Conservation (phyloP, 2,888 invertebrate species). For the Dicyrtomina minuta region DNA sequence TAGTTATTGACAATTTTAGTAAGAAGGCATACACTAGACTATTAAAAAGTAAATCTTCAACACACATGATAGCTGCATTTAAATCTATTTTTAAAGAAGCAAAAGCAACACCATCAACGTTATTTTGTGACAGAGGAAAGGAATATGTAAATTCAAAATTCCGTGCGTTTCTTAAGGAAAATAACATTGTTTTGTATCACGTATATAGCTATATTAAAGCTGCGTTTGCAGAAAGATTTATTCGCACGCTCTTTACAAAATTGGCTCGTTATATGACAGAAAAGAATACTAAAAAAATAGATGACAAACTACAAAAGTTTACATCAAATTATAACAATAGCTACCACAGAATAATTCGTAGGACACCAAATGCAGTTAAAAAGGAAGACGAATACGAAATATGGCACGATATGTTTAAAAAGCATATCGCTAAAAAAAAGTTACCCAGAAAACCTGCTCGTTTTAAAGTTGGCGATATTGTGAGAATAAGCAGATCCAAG, state of each 20-base stretch:
- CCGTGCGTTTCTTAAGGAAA: background rate
- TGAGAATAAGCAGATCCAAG: too few relatives aligned
- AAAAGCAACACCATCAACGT: background rate
- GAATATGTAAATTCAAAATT: background rate
- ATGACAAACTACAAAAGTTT: constrained; percentile 5
- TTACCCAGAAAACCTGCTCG: too few relatives aligned
- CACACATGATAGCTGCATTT: background rate
- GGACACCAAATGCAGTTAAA: too few relatives aligned
- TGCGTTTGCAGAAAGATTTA: background rate
- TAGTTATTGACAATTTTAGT: constrained; percentile 9
- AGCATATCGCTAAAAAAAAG: too few relatives aligned
- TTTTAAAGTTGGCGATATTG: too few relatives aligned
- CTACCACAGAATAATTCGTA: too few relatives aligned
- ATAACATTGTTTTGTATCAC: background rate
- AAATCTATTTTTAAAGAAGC: constrained; percentile 6
- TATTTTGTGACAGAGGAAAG: background rate
- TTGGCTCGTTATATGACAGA: too few relatives aligned
- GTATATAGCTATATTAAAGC: background rate
- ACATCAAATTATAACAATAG: background rate
- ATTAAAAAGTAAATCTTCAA: background rate
- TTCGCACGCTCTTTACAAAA: constrained; percentile 8
- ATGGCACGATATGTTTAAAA: too few relatives aligned
- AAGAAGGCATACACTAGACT: background rate
- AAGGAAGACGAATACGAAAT: too few relatives aligned
- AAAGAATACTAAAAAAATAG: too few relatives aligned